Evolutionary conservation across 2,113 vertebrate species (phyloP), one percentile per base, ranked within the genome.

Genomic region (Callipepla squamata): DNA sequence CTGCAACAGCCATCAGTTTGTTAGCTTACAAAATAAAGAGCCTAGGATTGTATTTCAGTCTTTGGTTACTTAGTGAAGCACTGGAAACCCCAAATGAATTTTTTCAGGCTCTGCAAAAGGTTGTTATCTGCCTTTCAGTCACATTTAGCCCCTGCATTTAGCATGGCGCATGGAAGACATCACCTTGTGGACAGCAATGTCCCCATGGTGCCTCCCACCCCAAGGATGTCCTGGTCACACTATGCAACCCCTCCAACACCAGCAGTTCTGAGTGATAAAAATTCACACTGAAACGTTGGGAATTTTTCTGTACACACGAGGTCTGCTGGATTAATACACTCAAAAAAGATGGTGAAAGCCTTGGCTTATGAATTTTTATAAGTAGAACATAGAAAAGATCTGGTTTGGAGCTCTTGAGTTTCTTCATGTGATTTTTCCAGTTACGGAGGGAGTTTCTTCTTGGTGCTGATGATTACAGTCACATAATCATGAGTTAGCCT

Each of bases 21-120:
- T 80, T 88, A 90, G 85, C 36, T 90, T 73, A 92, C 87, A 67
- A 90, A 91, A 89, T 59, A 88, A 66, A 59, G 83, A 91, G 7
- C 47, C 18, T 48, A 44, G 59, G 42, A 93, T 74, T 80, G 30
- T 87, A 80, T n/a, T 67, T 81, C 79, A 53, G 13, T 65, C 68
- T 84, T 62, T 79, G 34, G 36, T 90, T 92, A 85, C 90, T 93
- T 84, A 82, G 74, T 75, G 78, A 94, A 73, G 66, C 66, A 69
- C 51, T 81, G 84, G 59, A 65, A 94, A 82, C 44, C 67, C 11
- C 47, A 51, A 44, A 67, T 11, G 7, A 67, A 89, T 75, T 61
- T 90, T 74, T 92, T 75, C 51, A 87, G 25, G 69, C 82, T 85
- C 58, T 42, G 23, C 20, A 72, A 80, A 76, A 70, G 34, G 47